Evolutionary conservation across 2,113 vertebrate genomes (phyloP), one percentile per base, ranked within the genome.

Genomic region (Psittacus erithacus): DNA sequence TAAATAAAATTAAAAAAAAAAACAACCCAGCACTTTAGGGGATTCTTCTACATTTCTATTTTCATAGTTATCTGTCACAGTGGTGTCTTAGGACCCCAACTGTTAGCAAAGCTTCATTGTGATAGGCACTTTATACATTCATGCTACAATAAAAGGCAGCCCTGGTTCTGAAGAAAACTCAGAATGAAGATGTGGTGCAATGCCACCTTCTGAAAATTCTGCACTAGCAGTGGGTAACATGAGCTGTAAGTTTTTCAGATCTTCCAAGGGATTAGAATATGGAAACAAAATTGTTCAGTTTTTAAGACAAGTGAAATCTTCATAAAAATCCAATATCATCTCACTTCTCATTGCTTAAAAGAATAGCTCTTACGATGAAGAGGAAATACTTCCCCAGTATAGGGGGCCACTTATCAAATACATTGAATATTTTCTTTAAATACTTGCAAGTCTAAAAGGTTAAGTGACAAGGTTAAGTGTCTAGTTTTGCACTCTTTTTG

Each of bases 381-480:
- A 93, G 83, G 92, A 93, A 88, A 35, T 53, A 29, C 13, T 59
- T 70, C 92, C 84, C n/a, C 24, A 62, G 10, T n/a, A 87, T 7
- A 59, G 53, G 67, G 23, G 67, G 75, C 79, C 15, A 57, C 80
- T 74, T 93, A 78, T 91, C 59, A 74, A 39, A 86, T 92, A 81
- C 80, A 92, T 38, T 50, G 92, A 90, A 82, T 86, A 93, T 95
- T 92, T 94, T 91, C 62, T 95, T 77, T 95, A 91, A 94, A 82
- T 53, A 88, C 49, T 93, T 96, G 83, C 79, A 95, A 92, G 49
- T 95, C 91, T 96, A 68, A 88, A 97, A 97, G 93, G 91, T 97
- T 97, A 97, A 92, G 78, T 95, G 91, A 91, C 88, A 97, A 97
- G 94, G 97, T 97, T 98, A 98, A 97, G 90, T 96, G 87, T 88